Evolutionary conservation across 2,113 vertebrate species (phyloP).

Genomic region (Kobus ellipsiprymnus): DNA sequence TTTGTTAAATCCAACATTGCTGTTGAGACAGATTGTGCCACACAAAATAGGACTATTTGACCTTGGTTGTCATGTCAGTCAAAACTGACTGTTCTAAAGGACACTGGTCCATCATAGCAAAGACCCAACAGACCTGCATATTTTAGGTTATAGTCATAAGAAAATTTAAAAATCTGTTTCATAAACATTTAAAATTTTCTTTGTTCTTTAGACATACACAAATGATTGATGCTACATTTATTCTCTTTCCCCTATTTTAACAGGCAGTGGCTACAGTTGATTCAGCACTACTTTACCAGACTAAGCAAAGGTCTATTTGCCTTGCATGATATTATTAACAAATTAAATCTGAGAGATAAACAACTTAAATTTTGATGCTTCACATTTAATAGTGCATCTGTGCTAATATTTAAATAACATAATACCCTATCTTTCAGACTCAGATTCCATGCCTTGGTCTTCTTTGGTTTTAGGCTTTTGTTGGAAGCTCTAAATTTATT

Average conservation of each 20-base stretch:
- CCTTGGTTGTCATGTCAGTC: not conserved
- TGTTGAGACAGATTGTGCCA: not conserved
- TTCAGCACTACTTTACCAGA: constrained; percentile 24
- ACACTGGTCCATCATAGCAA: not conserved
- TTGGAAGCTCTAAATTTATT: constrained; percentile 19
- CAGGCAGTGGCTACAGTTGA: not conserved
- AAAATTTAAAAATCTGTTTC: not conserved
- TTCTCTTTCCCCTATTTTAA: not conserved
- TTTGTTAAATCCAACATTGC: not conserved
- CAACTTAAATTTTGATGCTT: constrained; percentile 54
- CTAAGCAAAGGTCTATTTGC: constrained; percentile 35
- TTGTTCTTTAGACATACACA: not conserved
- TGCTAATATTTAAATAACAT: constrained; percentile 59
- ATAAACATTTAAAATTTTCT: constrained; percentile 14
- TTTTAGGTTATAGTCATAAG: not conserved
- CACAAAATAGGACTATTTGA: not conserved
- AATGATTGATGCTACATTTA: not conserved
- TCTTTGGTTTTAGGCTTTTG: constrained; percentile 39
- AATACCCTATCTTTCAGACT: constrained; percentile 6
- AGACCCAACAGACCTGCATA: not conserved
- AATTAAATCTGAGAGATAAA: constrained; percentile 61
- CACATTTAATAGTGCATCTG: constrained; percentile 14
- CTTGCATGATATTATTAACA: constrained; percentile 24
- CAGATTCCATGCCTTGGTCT: constrained; percentile 13
- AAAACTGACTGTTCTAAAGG: not conserved